Conservation (phyloP, 2,113 vertebrate species). For the Grantiella picta region DNA sequence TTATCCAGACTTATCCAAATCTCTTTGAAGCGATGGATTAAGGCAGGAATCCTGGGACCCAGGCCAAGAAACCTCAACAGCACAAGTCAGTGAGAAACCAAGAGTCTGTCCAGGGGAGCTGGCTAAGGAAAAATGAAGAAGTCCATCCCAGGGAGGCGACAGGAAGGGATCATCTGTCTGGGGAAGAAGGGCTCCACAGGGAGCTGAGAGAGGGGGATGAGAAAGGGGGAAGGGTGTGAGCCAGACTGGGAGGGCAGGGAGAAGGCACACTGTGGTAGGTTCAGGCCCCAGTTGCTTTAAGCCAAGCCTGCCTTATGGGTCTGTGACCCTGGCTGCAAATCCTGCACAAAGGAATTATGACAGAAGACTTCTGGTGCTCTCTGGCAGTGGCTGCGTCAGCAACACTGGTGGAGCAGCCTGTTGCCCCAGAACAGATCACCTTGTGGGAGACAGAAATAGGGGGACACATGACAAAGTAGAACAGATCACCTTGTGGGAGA, state of each 20-base stretch:
- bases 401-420: neutral
- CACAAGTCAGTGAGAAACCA: conserved; percentile 45
- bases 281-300: neutral
- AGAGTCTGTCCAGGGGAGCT: conserved; percentile 47
- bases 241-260: neutral
- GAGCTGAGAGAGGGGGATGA: neutral
- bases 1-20: conserved; percentile 59
- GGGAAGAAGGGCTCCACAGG: neutral
- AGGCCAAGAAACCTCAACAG: conserved; percentile 53
- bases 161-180: conserved; percentile 28
- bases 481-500: too few species aligned
- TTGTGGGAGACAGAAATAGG: neutral
- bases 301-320: neutral
- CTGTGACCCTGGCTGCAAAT: neutral
- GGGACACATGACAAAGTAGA: neutral
- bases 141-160: conserved; percentile 26
- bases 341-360: neutral
- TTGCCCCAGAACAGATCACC: neutral
- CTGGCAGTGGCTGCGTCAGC: neutral
- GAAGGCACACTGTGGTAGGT: neutral
- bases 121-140: conserved; percentile 38
- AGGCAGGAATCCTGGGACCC: conserved; percentile 56
- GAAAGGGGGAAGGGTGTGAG: fast-evolving
- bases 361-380: neutral
- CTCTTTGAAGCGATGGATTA: conserved; percentile 63